A percentile compares a stretch with the other conserved stretches of the same genome.
Evolutionary conservation across 2,113 vertebrate species (phyloP).

Genomic region (Bos taurus): DNA sequence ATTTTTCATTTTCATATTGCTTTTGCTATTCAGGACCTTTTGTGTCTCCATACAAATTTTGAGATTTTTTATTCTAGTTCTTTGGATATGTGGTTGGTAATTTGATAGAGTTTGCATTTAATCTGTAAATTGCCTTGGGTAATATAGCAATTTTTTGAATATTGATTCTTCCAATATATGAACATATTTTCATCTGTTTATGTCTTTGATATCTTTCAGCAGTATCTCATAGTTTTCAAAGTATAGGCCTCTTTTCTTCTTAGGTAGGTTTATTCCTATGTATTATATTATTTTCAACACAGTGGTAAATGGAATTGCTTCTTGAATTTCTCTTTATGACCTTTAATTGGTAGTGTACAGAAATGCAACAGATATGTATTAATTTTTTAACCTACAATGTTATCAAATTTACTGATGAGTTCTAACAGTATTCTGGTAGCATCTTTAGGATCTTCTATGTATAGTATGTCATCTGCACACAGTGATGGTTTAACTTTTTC

Average conservation of each 20-base stretch:
- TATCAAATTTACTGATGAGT: too few species aligned
- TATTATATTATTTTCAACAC: too few species aligned
- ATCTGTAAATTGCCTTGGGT: not conserved
- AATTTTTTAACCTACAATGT: too few species aligned
- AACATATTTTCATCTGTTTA: not conserved
- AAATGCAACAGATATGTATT: too few species aligned
- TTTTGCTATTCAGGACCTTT: not conserved
- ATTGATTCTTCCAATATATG: not conserved
- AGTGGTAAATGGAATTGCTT: too few species aligned
- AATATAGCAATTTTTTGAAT: not conserved
- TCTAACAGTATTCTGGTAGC: too few species aligned
- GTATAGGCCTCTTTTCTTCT: not conserved
- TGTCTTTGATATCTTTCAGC: not conserved
- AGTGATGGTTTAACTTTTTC: too few species aligned
- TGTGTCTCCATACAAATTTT: not conserved
- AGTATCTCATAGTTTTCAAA: not conserved
- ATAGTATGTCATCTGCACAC: too few species aligned
- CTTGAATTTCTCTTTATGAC: too few species aligned
- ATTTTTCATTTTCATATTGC: not conserved
- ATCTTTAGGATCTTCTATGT: too few species aligned
- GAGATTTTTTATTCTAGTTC: not conserved
- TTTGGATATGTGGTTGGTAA: not conserved
- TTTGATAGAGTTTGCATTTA: not conserved
- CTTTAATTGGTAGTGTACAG: too few species aligned
- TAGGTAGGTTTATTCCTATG: not conserved